Conservation (phyloP, 2,113 vertebrate species). For the Casuarius casuarius region DNA sequence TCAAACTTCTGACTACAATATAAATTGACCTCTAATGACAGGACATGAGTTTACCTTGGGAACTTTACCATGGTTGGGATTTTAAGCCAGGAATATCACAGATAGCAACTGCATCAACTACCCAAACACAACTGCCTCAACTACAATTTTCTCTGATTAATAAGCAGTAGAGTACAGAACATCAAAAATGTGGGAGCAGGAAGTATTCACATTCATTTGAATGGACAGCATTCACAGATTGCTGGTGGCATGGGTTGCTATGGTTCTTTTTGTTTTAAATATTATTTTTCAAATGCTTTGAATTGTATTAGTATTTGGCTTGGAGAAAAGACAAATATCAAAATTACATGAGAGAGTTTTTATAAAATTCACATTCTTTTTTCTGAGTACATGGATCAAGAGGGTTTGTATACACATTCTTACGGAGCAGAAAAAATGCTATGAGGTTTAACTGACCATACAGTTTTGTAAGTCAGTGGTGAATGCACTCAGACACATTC, state of each 20-base stretch:
- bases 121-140: background rate
- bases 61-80: background rate
- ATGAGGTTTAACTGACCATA: background rate
- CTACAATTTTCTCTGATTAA: background rate
- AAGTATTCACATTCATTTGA: background rate
- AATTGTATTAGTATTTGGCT: background rate
- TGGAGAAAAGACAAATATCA: background rate
- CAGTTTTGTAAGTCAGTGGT: background rate
- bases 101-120: background rate
- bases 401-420: background rate
- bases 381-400: background rate
- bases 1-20: background rate
- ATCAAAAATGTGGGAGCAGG: background rate
- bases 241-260: background rate
- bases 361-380: background rate
- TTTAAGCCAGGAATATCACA: background rate
- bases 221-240: background rate
- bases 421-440: background rate
- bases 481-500: background rate
- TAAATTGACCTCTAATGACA: background rate
- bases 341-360: background rate
- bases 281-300: background rate
- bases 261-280: background rate
- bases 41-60: background rate
- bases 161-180: background rate